Evolutionary conservation across 2,113 vertebrate genomes (phyloP).

Genomic region (Corydoras sp.): DNA sequence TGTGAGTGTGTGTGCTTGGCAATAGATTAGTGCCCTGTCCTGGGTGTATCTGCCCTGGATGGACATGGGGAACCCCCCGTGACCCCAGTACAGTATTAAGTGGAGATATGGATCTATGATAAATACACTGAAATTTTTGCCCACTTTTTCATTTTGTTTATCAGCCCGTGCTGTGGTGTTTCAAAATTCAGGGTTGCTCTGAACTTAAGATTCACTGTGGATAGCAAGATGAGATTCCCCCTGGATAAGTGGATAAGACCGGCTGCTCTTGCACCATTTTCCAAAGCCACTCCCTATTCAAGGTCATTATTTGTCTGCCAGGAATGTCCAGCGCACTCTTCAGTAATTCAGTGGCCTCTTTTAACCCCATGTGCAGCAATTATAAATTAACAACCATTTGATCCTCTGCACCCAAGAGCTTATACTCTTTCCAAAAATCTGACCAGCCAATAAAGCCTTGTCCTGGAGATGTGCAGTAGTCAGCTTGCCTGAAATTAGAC

Average conservation of each 20-base stretch:
- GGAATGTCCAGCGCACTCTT: constrained; percentile 40
- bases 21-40: too few species aligned
- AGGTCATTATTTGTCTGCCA: constrained; percentile 44
- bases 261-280: background rate
- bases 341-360: constrained; percentile 25
- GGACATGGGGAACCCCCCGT: too few species aligned
- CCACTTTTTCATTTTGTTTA: too few species aligned
- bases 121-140: too few species aligned
- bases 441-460: constrained; percentile 40
- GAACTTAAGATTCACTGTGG: background rate
- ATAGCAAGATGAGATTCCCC: background rate
- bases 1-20: too few species aligned
- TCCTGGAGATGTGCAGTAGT: constrained; percentile 39
- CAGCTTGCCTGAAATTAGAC: constrained; percentile 54
- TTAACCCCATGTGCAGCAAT: constrained; percentile 42
- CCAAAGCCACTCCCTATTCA: constrained; percentile 11
- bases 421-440: constrained; percentile 50
- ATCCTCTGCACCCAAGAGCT: constrained; percentile 49
- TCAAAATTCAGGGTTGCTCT: background rate
- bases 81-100: too few species aligned
- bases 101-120: too few species aligned
- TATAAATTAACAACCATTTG: constrained; percentile 50
- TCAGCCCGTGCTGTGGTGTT: background rate
- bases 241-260: background rate
- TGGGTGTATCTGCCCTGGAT: too few species aligned